Conservation (phyloP, 2,797 vertebrate genomes). For the Anabacerthia variegaticeps region DNA sequence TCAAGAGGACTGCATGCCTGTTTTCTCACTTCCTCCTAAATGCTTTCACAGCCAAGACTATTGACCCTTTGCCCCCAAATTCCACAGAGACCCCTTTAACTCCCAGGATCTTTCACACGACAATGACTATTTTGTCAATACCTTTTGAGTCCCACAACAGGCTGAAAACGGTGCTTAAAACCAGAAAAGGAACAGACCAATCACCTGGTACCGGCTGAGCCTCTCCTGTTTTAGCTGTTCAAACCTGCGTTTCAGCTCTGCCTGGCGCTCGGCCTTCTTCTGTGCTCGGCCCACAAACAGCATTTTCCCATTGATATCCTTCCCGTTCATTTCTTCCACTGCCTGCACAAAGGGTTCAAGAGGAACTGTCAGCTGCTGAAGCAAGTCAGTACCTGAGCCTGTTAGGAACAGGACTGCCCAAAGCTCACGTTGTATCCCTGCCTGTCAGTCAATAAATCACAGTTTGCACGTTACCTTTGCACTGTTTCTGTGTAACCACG, state of each 20-base stretch:
- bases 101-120: neutral
- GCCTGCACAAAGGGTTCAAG: conserved; percentile 78
- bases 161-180: fast-evolving
- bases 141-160: neutral
- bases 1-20: neutral
- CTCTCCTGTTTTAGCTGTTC: conserved; percentile 96
- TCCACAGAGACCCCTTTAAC: fast-evolving
- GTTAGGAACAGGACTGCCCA: neutral
- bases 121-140: neutral
- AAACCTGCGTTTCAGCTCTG: conserved; percentile 94
- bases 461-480: neutral
- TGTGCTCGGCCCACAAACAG: conserved; percentile 97
- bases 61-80: neutral
- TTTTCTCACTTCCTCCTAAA: neutral
- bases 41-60: neutral
- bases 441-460: neutral
- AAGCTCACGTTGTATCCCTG: neutral
- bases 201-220: conserved; percentile 97
- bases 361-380: neutral
- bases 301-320: conserved; percentile 91
- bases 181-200: neutral
- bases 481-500: neutral
- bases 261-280: conserved; percentile 97
- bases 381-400: neutral
- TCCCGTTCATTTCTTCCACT: conserved; percentile 97